phyloP scores from a whole-genome alignment of 2,113 vertebrate species.

The Tachysurus fulvidraco region DNA sequence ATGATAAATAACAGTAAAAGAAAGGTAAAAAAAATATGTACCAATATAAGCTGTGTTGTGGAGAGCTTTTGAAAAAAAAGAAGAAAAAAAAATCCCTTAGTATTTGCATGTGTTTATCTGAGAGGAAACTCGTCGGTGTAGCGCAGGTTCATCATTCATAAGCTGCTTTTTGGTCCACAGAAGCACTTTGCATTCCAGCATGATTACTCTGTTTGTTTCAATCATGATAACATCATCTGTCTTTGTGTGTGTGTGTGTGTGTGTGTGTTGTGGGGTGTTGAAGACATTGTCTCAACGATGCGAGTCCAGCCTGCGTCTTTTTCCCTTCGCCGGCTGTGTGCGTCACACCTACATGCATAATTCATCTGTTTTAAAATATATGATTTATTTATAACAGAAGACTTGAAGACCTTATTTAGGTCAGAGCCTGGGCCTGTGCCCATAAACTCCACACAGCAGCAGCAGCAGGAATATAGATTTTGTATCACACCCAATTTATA shows the following conservation, averaged over 20 bases:
- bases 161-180: neutral
- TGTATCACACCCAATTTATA: neutral
- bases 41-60: neutral
- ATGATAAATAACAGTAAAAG: too few relatives aligned
- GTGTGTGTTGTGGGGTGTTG: neutral
- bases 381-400: conserved; percentile 54
- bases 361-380: conserved; percentile 54
- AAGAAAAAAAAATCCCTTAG: neutral
- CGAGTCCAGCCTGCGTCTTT: conserved; percentile 9
- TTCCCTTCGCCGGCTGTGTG: conserved; percentile 20
- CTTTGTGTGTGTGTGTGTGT: neutral
- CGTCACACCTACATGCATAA: conserved; percentile 47
- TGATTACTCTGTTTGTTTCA: neutral
- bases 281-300: neutral
- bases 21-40: too few relatives aligned
- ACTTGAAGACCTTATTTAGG: conserved; percentile 43
- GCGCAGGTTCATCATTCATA: neutral
- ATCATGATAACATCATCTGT: neutral
- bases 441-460: conserved; percentile 13
- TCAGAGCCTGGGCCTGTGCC: conserved; percentile 24
- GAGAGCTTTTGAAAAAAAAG: neutral
- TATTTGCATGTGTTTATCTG: neutral
- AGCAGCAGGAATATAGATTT: neutral
- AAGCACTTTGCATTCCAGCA: neutral
- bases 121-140: neutral